These are phyloP conservation scores for Cynopterus brachyotis DNA, from an alignment of 2,113 vertebrate species.

Conservation along the genomic window DNA sequence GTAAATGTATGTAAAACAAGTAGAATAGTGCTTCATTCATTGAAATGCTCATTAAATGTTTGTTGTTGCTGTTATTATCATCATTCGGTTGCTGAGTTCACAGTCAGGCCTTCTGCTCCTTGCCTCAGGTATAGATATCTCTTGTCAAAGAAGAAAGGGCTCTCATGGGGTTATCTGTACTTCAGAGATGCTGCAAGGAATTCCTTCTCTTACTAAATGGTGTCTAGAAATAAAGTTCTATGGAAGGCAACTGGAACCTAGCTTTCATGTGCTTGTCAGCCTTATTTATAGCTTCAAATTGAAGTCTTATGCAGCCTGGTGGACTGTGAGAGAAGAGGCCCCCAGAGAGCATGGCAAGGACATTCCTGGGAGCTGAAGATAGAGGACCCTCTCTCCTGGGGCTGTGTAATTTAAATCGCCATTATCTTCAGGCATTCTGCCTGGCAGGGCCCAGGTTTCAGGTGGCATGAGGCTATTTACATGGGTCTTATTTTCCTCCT, in stretches of 20 bases:
- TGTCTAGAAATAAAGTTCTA: not conserved
- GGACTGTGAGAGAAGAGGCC: not conserved
- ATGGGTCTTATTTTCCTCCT: not conserved
- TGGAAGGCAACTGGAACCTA: not conserved
- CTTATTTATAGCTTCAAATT: not conserved
- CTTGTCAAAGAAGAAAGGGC: slow-evolving; percentile 11
- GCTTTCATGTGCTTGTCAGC: not conserved
- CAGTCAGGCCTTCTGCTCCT: not conserved
- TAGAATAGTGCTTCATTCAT: not conserved
- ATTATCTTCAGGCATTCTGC: not conserved
- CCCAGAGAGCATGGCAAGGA: not conserved
- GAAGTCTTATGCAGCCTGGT: not conserved
- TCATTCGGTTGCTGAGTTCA: not conserved
- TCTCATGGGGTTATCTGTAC: not conserved
- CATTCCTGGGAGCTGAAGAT: not conserved
- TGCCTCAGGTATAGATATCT: not conserved
- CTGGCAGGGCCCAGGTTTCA: not conserved
- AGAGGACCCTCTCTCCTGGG: not conserved
- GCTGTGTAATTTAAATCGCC: not conserved
- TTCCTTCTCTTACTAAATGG: slow-evolving; percentile 11
- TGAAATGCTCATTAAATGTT: not conserved
- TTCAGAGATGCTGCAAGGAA: not conserved
- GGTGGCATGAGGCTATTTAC: not conserved
- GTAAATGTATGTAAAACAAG: not conserved
- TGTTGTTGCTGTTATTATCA: not conserved